Evolutionary conservation across 2,888 invertebrate species (phyloP).

Genomic region (Drosophila antonietae): DNA sequence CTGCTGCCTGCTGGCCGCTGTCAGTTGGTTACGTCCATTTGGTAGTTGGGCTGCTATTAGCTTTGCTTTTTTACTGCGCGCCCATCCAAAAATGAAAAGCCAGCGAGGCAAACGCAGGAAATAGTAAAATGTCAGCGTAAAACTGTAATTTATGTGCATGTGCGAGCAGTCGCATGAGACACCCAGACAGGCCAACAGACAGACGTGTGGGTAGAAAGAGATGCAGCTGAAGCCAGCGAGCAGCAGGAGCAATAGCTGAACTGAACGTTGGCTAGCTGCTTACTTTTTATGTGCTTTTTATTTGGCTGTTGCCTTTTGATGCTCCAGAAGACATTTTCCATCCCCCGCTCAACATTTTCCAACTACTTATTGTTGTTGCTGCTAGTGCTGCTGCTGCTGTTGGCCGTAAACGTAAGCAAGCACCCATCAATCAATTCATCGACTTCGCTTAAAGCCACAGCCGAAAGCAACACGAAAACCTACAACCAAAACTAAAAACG

Average conservation of each 20-base stretch:
- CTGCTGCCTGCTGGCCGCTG: neutral
- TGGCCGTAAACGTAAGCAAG: slow-evolving; percentile 41
- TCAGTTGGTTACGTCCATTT: slow-evolving; percentile 15
- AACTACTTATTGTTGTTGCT: slow-evolving; percentile 14
- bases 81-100: slow-evolving; percentile 70
- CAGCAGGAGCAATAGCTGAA: neutral
- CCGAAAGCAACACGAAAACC: slow-evolving; percentile 22
- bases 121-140: slow-evolving; percentile 81
- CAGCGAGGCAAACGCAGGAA: slow-evolving; percentile 66
- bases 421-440: slow-evolving; percentile 77
- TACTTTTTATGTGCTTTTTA: slow-evolving; percentile 70
- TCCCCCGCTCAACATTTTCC: slow-evolving; percentile 3
- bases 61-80: slow-evolving; percentile 73
- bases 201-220: neutral
- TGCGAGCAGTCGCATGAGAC: slow-evolving; percentile 50
- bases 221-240: neutral
- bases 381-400: slow-evolving; percentile 16
- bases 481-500: slow-evolving; percentile 13
- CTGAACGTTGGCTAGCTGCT: slow-evolving; percentile 15
- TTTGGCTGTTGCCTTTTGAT: slow-evolving; percentile 68
- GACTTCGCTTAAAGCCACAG: slow-evolving; percentile 60
- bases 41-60: slow-evolving; percentile 59
- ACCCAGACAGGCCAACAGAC: slow-evolving; percentile 4
- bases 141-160: slow-evolving; percentile 80
- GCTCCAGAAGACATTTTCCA: slow-evolving; percentile 23